Evolutionary conservation across 2,797 vertebrate genomes (phyloP).

Genomic region (Anolis apletophallus): DNA sequence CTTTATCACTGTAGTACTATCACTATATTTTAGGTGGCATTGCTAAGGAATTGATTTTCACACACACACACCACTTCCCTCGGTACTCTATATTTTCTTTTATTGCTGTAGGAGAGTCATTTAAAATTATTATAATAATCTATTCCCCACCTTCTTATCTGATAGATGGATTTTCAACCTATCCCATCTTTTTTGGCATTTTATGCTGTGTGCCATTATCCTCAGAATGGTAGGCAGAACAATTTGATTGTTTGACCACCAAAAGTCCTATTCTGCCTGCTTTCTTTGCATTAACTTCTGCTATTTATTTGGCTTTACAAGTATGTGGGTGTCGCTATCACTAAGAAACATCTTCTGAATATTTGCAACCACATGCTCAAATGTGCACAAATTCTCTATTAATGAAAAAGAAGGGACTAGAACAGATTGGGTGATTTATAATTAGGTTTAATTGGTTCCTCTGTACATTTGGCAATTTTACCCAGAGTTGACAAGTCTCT

Average conservation of each 20-base stretch:
- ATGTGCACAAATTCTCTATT: conserved; percentile 30
- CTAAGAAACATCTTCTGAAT: conserved; percentile 38
- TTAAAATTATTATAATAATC: conserved; percentile 61
- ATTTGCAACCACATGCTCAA: conserved; percentile 31
- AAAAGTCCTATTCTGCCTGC: conserved; percentile 21
- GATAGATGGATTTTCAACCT: conserved; percentile 66
- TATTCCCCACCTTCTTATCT: conserved; percentile 52
- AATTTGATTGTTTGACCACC: conserved; percentile 39
- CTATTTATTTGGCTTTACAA: conserved; percentile 51
- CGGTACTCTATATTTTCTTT: conserved; percentile 57
- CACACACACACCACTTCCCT: conserved; percentile 5
- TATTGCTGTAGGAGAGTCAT: conserved; percentile 53
- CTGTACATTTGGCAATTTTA: conserved; percentile 65
- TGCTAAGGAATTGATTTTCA: conserved; percentile 61
- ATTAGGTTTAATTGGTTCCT: conserved; percentile 64
- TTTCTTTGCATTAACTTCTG: conserved; percentile 44
- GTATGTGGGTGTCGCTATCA: neutral
- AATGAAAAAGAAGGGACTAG: conserved; percentile 33
- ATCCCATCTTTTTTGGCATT: conserved; percentile 52
- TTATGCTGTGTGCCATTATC: conserved; percentile 53
- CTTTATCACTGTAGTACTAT: conserved; percentile 43
- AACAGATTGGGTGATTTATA: conserved; percentile 64
- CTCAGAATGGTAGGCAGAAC: conserved; percentile 51
- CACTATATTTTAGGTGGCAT: conserved; percentile 58
- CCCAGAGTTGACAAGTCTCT: conserved; percentile 52